A percentile compares a stretch with the other conserved stretches of the same genome.
These are phyloP conservation scores for Mormyrus proboscirostris DNA, from an alignment of 2,797 vertebrate species.

Conservation along the genomic window DNA sequence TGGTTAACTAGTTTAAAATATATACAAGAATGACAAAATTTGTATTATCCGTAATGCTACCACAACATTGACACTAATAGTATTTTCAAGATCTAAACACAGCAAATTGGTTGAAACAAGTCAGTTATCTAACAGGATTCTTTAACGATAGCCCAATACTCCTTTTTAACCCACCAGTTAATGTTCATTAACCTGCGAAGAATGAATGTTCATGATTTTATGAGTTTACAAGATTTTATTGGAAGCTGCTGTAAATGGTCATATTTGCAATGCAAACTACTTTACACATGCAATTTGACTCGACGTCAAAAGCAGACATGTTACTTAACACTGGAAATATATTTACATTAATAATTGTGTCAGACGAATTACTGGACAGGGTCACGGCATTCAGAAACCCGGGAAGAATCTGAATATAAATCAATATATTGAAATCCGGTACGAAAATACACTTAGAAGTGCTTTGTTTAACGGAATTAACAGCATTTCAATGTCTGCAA, in stretches of 20 bases:
- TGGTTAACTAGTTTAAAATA: background rate
- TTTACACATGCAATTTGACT: background rate
- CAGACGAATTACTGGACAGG: background rate
- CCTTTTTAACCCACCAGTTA: background rate
- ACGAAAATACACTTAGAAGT: background rate
- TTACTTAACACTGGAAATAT: background rate
- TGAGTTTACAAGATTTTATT: background rate
- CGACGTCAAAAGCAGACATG: background rate
- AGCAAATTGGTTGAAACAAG: background rate
- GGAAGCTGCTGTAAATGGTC: background rate
- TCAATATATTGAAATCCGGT: background rate
- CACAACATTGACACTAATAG: background rate
- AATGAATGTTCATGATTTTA: background rate
- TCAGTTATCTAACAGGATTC: background rate
- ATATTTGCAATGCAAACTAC: slow-evolving; percentile 1
- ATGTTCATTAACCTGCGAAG: background rate
- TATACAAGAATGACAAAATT: background rate
- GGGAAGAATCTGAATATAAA: background rate
- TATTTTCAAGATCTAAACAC: background rate
- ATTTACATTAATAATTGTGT: background rate
- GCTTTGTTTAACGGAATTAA: background rate
- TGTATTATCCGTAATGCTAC: background rate
- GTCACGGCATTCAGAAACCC: background rate
- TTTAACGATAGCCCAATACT: background rate
- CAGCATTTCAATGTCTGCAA: background rate